These are phyloP conservation scores for Callimorpha dominula DNA, from an alignment of 2,888 invertebrate genomes.

Conservation along the genomic window DNA sequence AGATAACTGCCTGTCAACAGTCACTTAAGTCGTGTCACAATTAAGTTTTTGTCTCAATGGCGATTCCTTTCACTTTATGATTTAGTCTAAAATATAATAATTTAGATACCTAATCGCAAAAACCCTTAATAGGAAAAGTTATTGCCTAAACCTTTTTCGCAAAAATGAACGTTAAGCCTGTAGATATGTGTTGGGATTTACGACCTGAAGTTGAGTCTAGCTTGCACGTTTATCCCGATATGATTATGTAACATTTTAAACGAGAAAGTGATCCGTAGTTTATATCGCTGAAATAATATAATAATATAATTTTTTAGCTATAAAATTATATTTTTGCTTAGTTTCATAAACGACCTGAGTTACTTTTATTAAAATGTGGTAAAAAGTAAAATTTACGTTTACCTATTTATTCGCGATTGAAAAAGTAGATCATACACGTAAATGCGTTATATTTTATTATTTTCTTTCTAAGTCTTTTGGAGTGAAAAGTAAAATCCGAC, in stretches of 20 bases:
- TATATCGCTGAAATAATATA: constrained; percentile 13
- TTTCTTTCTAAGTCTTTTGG: background rate
- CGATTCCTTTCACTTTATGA: background rate
- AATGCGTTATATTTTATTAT: background rate
- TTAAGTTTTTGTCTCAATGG: constrained; percentile 1
- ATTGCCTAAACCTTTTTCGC: constrained; percentile 15
- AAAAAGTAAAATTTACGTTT: background rate
- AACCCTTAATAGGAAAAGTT: background rate
- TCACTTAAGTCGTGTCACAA: constrained; percentile 4
- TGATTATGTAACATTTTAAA: constrained; percentile 34
- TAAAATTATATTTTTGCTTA: constrained; percentile 17
- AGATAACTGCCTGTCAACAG: constrained; percentile 4
- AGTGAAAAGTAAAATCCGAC: background rate
- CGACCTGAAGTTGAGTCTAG: constrained; percentile 37
- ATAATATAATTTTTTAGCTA: constrained; percentile 6
- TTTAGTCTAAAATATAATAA: background rate
- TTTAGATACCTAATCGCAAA: background rate
- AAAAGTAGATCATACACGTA: background rate
- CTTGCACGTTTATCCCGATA: constrained; percentile 36
- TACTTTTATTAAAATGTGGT: background rate
- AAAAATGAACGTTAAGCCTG: constrained; percentile 34
- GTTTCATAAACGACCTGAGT: background rate
- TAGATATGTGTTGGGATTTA: constrained; percentile 33
- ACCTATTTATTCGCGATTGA: background rate
- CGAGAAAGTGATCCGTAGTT: constrained; percentile 31